Evolutionary conservation across 2,797 vertebrate species (phyloP).

Genomic region (Taenioides sp.): DNA sequence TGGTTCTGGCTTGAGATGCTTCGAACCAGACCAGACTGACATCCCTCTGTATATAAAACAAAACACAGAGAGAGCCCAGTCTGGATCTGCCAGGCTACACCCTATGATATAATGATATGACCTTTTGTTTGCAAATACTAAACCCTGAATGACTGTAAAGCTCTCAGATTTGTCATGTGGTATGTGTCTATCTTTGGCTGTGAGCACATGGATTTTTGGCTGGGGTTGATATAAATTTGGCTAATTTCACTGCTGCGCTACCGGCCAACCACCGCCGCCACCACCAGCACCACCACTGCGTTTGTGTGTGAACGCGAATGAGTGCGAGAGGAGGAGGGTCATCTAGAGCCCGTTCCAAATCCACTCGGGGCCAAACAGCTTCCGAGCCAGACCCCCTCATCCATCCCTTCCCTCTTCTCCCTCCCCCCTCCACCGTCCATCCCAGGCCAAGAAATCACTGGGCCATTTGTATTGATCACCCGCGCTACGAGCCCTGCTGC

Average conservation of each 20-base stretch:
- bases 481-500: conserved; percentile 40
- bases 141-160: not conserved
- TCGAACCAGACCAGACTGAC: too few species aligned
- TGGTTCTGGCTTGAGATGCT: too few species aligned
- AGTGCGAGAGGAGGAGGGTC: conserved; percentile 18
- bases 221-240: conserved; percentile 28
- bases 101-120: not conserved
- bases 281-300: conserved; percentile 1
- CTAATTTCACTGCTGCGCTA: conserved; percentile 7
- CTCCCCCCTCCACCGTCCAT: conserved; percentile 13
- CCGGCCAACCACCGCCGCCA: not conserved
- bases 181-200: not conserved
- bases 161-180: not conserved
- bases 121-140: not conserved
- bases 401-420: not conserved
- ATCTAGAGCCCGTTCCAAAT: conserved; percentile 35
- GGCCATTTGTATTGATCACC: conserved; percentile 58
- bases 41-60: too few species aligned
- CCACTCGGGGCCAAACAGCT: conserved; percentile 29
- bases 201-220: conserved; percentile 10
- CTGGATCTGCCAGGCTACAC: too few species aligned
- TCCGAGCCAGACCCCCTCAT: conserved; percentile 27
- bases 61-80: too few species aligned
- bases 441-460: conserved; percentile 55
- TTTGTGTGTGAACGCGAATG: conserved; percentile 23